Base-by-base conservation (phyloP, 2,888 invertebrate species). In the Dryobotodes eremita region DNA sequence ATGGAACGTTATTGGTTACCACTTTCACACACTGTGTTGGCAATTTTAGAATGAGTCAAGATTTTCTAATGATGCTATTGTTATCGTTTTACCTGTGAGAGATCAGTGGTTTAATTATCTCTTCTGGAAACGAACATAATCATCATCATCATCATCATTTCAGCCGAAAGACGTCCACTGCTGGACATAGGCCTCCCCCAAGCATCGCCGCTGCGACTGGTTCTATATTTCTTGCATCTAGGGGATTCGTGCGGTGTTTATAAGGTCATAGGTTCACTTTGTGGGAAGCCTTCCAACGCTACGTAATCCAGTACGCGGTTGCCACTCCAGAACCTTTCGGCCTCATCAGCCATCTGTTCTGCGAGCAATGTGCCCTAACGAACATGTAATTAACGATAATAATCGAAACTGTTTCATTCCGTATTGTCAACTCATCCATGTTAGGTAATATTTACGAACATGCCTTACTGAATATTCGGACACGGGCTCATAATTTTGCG, bases 401-500 rank as follows among this genome's bases (percentile, higher is more conserved):
- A 15, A 64, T 50, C 17, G 23, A 53, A 42, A 65, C 31, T 23
- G 48, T 53, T 59, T 59, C 23, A 46, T 57, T 71, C n/a, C 15
- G 36, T 42, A 31, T 42, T 71, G 65, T 65, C 7, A 42, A 65
- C 20, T 53, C 26, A 26, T 48, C 11, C 11, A 46, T 46, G 20
- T 57, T 36, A 42, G 61, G 36, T 69, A 61, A 64, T 69, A 72
- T 75, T 74, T 50, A 75, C 26, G 71, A 57, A 59, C 23, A 74
- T 57, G 59, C n/a, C 48, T 71, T 50, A 50, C 23, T 66, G 59
- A 73, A 71, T 75, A 80, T 77, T 78, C 23, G 71, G 36, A 64
- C 80, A 76, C 74, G 15, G 8, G 73, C 23, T 78, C 71, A 71
- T 77, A 59, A 85, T 84, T 85, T 69, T 36, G 77, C 57, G 46